A percentile compares a stretch with the other conserved stretches of the same genome.
phyloP scores from a whole-genome alignment of 2,797 vertebrate genomes.

The Echiichthys vipera region DNA sequence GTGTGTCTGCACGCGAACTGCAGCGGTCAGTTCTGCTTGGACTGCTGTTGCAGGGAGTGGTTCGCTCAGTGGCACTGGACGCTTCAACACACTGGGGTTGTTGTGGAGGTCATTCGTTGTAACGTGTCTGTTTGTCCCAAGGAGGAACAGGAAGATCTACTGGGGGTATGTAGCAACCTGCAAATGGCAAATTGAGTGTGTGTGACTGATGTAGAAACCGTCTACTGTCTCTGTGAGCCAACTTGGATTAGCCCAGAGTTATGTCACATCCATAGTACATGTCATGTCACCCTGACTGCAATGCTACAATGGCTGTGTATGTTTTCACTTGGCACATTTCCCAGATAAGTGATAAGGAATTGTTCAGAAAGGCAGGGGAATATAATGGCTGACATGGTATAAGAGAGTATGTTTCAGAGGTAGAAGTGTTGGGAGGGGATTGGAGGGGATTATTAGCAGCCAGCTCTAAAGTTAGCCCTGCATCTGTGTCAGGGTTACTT shows the following conservation, averaged over 20 bases:
- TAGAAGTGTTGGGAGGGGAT: conserved; percentile 58
- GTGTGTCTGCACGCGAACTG: conserved; percentile 22
- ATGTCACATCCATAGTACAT: conserved; percentile 36
- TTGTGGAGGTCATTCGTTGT: conserved; percentile 62
- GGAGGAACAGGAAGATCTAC: conserved; percentile 62
- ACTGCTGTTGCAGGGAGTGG: conserved; percentile 13
- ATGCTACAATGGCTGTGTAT: conserved; percentile 9
- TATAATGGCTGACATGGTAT: not conserved
- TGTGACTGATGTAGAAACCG: conserved; percentile 27
- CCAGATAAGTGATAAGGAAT: conserved; percentile 5
- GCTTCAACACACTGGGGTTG: conserved; percentile 57
- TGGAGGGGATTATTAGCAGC: conserved; percentile 69
- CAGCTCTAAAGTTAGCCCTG: conserved; percentile 66
- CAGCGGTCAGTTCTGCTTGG: conserved; percentile 18
- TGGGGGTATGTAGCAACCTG: conserved; percentile 69
- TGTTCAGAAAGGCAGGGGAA: not conserved
- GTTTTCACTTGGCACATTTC: conserved; percentile 11
- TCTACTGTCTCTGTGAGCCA: conserved; percentile 18
- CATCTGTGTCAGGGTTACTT: conserved; percentile 61
- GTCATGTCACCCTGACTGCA: conserved; percentile 27
- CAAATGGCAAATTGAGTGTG: conserved; percentile 12
- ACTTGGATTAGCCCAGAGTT: conserved; percentile 48
- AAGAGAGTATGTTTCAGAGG: conserved; percentile 2
- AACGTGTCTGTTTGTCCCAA: conserved; percentile 53
- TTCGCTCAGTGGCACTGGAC: conserved; percentile 4